Conservation (phyloP, 2,797 vertebrate species). For the Mus caroli region DNA sequence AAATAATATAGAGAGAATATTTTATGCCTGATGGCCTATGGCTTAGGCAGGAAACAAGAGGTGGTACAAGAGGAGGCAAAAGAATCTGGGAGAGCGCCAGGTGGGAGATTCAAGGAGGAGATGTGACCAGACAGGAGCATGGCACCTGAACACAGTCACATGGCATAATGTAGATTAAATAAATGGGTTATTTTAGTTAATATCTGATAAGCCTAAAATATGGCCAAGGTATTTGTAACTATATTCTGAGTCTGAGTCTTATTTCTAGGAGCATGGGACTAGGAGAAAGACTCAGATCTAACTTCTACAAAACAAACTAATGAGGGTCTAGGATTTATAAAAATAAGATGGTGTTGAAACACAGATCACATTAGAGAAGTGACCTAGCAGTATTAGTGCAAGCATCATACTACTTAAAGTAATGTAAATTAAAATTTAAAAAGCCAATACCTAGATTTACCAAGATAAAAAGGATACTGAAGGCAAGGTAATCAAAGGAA, state of each 20-base stretch:
- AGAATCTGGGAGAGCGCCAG: background rate
- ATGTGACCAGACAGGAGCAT: background rate
- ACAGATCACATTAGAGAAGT: slow-evolving; percentile 23
- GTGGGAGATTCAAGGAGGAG: too few species aligned
- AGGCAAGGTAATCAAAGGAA: background rate
- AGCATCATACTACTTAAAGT: slow-evolving; percentile 33
- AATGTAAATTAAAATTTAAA: slow-evolving; percentile 52
- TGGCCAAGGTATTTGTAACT: too few species aligned
- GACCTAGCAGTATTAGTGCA: background rate
- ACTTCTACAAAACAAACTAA: background rate
- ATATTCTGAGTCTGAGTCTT: background rate
- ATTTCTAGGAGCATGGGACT: background rate
- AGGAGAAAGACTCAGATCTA: background rate
- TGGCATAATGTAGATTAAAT: background rate
- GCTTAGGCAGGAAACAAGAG: background rate
- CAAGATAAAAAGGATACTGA: slow-evolving; percentile 31
- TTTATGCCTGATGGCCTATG: background rate
- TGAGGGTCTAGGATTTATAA: slow-evolving; percentile 6
- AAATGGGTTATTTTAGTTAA: background rate
- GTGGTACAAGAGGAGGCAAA: background rate
- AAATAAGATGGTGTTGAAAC: slow-evolving; percentile 5
- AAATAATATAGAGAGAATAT: background rate
- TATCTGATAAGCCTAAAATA: background rate
- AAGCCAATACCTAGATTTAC: background rate
- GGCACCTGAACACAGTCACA: background rate